Conservation (phyloP, 2,113 vertebrate genomes). For the Coracopsis vasa region DNA sequence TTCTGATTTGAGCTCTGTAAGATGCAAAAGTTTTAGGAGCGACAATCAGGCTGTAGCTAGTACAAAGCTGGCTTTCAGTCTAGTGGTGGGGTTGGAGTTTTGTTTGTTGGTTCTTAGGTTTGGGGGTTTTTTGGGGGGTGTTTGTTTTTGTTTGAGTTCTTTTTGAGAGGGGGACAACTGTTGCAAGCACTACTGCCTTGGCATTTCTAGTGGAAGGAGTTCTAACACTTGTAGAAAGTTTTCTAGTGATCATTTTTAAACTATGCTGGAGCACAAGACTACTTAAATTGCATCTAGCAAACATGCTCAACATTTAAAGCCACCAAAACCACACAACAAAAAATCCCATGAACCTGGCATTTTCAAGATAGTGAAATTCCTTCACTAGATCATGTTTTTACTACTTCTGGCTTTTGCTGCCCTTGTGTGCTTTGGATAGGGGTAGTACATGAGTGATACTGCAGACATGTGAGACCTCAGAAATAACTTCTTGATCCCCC, state of each 20-base stretch:
- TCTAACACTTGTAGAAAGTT: neutral
- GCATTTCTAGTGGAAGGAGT: neutral
- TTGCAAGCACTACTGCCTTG: neutral
- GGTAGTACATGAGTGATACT: neutral
- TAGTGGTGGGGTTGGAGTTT: neutral
- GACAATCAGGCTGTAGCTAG: neutral
- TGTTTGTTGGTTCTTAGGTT: neutral
- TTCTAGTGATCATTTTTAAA: neutral
- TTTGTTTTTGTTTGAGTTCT: neutral
- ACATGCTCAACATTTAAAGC: neutral
- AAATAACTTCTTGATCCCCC: conserved; percentile 15
- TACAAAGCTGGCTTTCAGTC: neutral
- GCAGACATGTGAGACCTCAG: conserved; percentile 20
- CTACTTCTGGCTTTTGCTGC: neutral
- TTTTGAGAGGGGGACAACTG: neutral
- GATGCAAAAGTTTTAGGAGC: neutral
- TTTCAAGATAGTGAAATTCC: neutral
- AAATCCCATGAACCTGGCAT: accelerated
- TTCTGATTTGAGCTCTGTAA: neutral
- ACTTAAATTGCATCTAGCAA: neutral
- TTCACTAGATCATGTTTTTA: neutral
- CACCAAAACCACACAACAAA: neutral
- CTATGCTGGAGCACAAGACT: neutral
- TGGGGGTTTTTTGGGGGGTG: neutral
- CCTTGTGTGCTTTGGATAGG: neutral